Evolutionary conservation across 2,888 invertebrate species (phyloP).

Genomic region (Saturnia pavonia): DNA sequence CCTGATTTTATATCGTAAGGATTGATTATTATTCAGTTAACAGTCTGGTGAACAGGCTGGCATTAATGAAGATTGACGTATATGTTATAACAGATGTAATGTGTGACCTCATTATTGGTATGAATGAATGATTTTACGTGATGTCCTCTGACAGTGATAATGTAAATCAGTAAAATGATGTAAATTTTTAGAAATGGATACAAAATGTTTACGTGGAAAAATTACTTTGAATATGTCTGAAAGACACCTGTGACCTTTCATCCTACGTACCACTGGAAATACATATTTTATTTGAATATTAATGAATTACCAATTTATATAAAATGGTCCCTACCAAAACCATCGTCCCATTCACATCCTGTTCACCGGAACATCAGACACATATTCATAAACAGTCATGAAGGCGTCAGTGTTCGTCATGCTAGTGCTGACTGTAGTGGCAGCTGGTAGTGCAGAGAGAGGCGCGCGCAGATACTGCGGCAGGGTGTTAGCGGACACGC

Average conservation of each 20-base stretch:
- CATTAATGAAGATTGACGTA: not conserved
- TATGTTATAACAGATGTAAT: not conserved
- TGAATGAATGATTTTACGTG: not conserved
- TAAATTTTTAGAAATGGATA: too few species aligned
- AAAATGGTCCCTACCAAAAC: not conserved
- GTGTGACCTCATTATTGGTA: not conserved
- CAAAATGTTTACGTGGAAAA: not conserved
- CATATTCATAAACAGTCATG: not conserved
- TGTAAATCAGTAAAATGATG: not conserved
- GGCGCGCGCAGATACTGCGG: constrained; percentile 32
- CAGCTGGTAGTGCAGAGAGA: not conserved
- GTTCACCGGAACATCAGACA: not conserved
- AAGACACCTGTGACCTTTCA: not conserved
- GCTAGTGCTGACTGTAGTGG: not conserved
- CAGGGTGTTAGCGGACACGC: constrained; percentile 34
- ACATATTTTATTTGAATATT: constrained; percentile 20
- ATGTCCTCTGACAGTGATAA: not conserved
- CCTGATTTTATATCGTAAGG: not conserved
- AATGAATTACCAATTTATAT: constrained; percentile 15
- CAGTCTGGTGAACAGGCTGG: not conserved
- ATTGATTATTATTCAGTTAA: constrained; percentile 2
- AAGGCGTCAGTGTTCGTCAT: constrained; percentile 4
- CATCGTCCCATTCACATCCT: constrained; percentile 8
- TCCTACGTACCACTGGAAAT: not conserved
- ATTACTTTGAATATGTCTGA: not conserved